These are phyloP conservation scores for Frieseomelitta varia DNA, from an alignment of 1,140 invertebrate species.

Conservation along the genomic window DNA sequence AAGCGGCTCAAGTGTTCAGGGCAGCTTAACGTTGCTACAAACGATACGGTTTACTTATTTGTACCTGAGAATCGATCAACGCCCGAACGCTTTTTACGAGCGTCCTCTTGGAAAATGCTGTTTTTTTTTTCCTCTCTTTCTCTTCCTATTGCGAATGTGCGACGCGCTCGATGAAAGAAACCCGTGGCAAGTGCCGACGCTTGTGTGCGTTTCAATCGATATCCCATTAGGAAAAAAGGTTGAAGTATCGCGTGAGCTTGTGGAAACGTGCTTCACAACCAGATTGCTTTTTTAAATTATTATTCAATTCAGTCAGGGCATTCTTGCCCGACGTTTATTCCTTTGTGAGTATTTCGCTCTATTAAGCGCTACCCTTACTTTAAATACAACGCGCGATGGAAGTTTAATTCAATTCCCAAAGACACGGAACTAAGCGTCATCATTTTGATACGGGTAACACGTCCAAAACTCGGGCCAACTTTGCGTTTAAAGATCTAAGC, in stretches of 20 bases:
- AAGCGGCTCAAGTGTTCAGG: slow-evolving; percentile 19
- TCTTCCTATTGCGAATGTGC: not conserved
- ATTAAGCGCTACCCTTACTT: not conserved
- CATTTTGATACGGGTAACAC: not conserved
- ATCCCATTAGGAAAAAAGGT: slow-evolving; percentile 38
- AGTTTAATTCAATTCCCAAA: slow-evolving; percentile 19
- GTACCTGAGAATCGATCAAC: slow-evolving; percentile 39
- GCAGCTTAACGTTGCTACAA: slow-evolving; percentile 35
- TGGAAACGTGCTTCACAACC: not conserved
- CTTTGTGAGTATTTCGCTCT: not conserved
- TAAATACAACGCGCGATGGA: not conserved
- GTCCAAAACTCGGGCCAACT: not conserved
- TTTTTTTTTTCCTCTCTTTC: not conserved
- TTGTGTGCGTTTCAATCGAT: slow-evolving; percentile 26
- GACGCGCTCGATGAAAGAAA: slow-evolving; percentile 6
- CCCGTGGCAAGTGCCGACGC: not conserved
- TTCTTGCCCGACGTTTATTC: not conserved
- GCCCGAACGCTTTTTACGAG: slow-evolving; percentile 28
- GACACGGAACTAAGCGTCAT: not conserved
- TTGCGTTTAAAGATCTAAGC: slow-evolving; percentile 23
- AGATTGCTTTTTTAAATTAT: slow-evolving; percentile 20
- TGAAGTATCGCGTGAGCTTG: slow-evolving; percentile 17
- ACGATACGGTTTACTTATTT: slow-evolving; percentile 39
- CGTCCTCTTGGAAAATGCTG: slow-evolving; percentile 10
- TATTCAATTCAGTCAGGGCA: not conserved